Evolutionary conservation across 1,140 invertebrate species (phyloP), one percentile per base, ranked within the genome.

Genomic region (Dolichoris vasculosae): DNA sequence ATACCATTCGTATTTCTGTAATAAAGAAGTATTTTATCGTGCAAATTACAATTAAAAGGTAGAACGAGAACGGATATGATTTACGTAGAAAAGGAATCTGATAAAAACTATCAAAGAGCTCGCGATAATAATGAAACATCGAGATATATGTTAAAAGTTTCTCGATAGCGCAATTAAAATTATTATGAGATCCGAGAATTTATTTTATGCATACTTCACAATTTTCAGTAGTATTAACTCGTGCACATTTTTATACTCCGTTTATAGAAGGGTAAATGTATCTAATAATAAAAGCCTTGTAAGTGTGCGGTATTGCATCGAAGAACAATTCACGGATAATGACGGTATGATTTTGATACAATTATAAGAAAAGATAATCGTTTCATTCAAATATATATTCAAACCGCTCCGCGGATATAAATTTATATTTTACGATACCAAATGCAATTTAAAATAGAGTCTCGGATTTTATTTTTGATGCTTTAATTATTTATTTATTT

Each of bases 111-210:
- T 67, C 63, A 35, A 35, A 67, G 63, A 17, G 3, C 55, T 59
- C 55, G 55, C 55, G 55, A 59, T 59, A 59, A 59, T 26, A 26
- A 4, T 59, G 55, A 59, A 59, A 23, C 67, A 38, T 69, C 23
- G 67, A 69, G 67, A 69, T 69, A 69, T 69, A 38, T 38, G 67
- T 17, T 20, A 35, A 38, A 69, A 69, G 32, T 69, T 69, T 69
- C 67, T 69, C 67, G 35, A 69, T 40, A 40, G 67, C 13, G 4
- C 13, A 69, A 20, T 38, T 40, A 40, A 17, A 35, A 69, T 69
- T 69, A 69, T 69, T 69, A 40, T 17, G 30, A 69, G 35, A 69
- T 40, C 35, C 8, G 35, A 20, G 15, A 38, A 69, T 69, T 69
- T 35, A 69, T 69, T 69, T 69, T 38, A 69, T 43, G 38, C 20